Conservation (phyloP, 1,140 invertebrate genomes). For the Apis cerana region DNA sequence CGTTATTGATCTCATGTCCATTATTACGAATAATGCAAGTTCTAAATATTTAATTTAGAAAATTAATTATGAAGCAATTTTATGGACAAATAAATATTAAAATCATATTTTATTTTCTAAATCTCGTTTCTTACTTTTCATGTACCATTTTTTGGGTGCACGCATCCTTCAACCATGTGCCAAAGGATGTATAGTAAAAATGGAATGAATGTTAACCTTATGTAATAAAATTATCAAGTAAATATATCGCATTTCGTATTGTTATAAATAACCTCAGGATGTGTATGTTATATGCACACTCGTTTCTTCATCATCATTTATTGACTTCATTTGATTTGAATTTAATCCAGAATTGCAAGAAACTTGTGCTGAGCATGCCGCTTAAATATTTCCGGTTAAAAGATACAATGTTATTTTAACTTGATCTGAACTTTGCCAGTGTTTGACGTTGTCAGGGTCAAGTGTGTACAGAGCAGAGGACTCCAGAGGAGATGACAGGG, state of each 20-base stretch:
- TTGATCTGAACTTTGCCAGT: conserved; percentile 84
- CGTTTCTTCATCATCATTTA: conserved; percentile 10
- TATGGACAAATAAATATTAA: not conserved
- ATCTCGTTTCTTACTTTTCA: conserved; percentile 27
- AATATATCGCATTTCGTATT: conserved; percentile 12
- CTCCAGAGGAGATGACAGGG: conserved; percentile 69
- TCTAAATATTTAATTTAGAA: conserved; percentile 4
- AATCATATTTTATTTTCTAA: conserved; percentile 17
- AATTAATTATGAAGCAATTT: not conserved
- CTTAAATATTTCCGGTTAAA: conserved; percentile 79
- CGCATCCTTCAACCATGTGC: conserved; percentile 40
- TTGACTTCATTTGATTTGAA: conserved; percentile 3
- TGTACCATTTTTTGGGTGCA: conserved; percentile 29
- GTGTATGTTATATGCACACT: not conserved
- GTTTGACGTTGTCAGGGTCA: conserved; percentile 83
- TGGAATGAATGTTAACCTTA: conserved; percentile 41
- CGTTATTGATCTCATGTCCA: conserved; percentile 41
- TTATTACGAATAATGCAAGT: conserved; percentile 14
- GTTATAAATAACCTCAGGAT: conserved; percentile 14
- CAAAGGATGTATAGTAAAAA: conserved; percentile 45
- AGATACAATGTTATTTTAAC: conserved; percentile 79
- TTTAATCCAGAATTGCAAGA: conserved; percentile 22
- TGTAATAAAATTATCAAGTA: conserved; percentile 37
- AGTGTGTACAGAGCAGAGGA: conserved; percentile 80
- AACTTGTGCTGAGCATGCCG: conserved; percentile 61